Evolutionary conservation across 2,797 vertebrate genomes (phyloP), one percentile per base, ranked within the genome.

Genomic region (Oreochromis mossambicus): DNA sequence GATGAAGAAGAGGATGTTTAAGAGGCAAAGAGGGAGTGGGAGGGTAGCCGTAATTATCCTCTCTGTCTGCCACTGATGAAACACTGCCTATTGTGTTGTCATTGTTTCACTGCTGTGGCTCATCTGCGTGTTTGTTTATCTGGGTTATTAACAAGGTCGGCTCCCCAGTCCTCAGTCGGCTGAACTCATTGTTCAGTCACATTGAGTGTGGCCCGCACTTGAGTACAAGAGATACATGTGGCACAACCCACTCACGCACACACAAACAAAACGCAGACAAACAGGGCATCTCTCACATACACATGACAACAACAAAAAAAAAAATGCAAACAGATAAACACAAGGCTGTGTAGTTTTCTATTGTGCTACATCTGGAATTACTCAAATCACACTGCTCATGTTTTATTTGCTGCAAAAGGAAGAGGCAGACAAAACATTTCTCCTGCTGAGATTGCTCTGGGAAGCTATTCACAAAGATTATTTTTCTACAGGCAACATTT

Each of bases 71-170:
- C 73, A 54, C 83, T 92, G 94, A 95, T 93, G 94, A 93, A 94
- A 94, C 90, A 80, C 85, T 80, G 90, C 85, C 82, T 88, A 70
- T 92, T 93, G 88, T 90, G 88, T 89, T 88, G 82, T 87, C 73
- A 86, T 94, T 92, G 93, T 91, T 90, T 89, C 88, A 70, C 80
- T 77, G 86, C 78, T 83, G 88, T 90, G 77, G 85, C 85, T 92
- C 91, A 88, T 91, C 86, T 85, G 81, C 21, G 19, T 90, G 90
- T 92, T 94, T 94, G 92, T 95, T 95, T 94, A 91, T 93, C 88
- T 92, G 89, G 87, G 86, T 92, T 92, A 92, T 92, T 90, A 94
- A 92, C 84, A 88, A 91, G 91, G 91, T 92, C 83, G 48, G 21
- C 80, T 91, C 88, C 88, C 68, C 34, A 32, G 83, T 89, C 84